Percentiles rank a stretch among this genome's conserved stretches.
phyloP scores from a whole-genome alignment of 2,888 invertebrate genomes.

The Lottia gigantea region DNA sequence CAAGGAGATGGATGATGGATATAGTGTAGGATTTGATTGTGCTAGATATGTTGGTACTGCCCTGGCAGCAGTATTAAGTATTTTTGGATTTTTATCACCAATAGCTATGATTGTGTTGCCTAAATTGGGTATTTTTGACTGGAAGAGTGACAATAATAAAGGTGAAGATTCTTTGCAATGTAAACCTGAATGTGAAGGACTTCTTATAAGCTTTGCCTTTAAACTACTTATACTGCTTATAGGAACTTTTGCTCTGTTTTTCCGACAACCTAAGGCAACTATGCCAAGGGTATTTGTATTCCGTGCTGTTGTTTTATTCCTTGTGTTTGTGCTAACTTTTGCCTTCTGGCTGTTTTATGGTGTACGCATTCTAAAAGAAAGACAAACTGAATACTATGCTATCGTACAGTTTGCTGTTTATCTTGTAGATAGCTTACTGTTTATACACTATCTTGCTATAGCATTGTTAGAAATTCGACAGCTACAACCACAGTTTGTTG shows the following conservation, averaged over 20 bases:
- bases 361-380: conserved; percentile 77
- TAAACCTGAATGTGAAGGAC: conserved; percentile 77
- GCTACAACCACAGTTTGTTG: conserved; percentile 82
- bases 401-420: conserved; percentile 93
- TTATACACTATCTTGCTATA: conserved; percentile 93
- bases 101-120: conserved; percentile 95
- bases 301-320: conserved; percentile 86
- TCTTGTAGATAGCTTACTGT: conserved; percentile 91
- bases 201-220: conserved; percentile 89
- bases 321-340: conserved; percentile 91
- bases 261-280: conserved; percentile 84
- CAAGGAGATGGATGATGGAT: conserved; percentile 59
- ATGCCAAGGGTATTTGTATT: conserved; percentile 93
- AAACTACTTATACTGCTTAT: conserved; percentile 88
- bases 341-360: conserved; percentile 98
- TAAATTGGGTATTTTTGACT: conserved; percentile 77
- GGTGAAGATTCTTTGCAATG: conserved; percentile 33
- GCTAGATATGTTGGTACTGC: conserved; percentile 81
- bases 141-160: conserved; percentile 35
- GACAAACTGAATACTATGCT: conserved; percentile 76
- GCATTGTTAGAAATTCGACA: conserved; percentile 93
- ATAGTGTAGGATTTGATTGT: conserved; percentile 59
- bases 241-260: conserved; percentile 92
- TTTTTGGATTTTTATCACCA: conserved; percentile 89
- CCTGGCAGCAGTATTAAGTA: conserved; percentile 82